phyloP scores from a whole-genome alignment of 2,113 vertebrate genomes.

The Etheostoma cragini region DNA sequence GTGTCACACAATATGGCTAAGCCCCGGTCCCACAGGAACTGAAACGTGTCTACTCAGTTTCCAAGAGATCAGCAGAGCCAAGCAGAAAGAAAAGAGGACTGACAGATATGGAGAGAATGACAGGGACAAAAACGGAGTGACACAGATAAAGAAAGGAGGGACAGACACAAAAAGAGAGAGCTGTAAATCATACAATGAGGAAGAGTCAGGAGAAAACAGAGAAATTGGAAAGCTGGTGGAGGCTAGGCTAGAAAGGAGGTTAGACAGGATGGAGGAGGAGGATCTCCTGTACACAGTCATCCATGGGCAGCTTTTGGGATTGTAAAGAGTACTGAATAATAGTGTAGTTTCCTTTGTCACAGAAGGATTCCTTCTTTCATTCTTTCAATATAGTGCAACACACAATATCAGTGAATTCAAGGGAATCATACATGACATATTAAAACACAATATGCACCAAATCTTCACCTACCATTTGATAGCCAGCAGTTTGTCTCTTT shows the following conservation, averaged over 20 bases:
- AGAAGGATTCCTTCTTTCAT: constrained; percentile 42
- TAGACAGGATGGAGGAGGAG: constrained; percentile 10
- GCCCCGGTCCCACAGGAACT: constrained; percentile 53
- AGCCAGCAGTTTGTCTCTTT: not conserved
- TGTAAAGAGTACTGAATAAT: constrained; percentile 20
- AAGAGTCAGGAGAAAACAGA: constrained; percentile 9
- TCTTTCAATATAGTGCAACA: constrained; percentile 20
- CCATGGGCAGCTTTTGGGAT: constrained; percentile 13
- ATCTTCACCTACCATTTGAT: not conserved
- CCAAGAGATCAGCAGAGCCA: constrained; percentile 60
- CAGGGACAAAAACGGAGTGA: constrained; percentile 50
- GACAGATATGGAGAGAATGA: constrained; percentile 36
- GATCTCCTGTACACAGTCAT: constrained; percentile 9
- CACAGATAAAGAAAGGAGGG: constrained; percentile 27
- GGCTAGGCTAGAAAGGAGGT: not conserved
- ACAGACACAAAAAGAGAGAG: constrained; percentile 35
- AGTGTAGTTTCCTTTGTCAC: constrained; percentile 24
- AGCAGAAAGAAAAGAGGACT: constrained; percentile 27
- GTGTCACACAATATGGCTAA: constrained; percentile 71
- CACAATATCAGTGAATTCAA: not conserved
- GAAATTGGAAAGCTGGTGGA: constrained; percentile 10
- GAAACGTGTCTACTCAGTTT: constrained; percentile 67
- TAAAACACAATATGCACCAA: constrained; percentile 6
- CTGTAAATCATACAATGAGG: not conserved
- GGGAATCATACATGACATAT: not conserved